These are phyloP conservation scores for Microcebus ravelobensis DNA, from an alignment of 2,113 vertebrate genomes.

Conservation along the genomic window DNA sequence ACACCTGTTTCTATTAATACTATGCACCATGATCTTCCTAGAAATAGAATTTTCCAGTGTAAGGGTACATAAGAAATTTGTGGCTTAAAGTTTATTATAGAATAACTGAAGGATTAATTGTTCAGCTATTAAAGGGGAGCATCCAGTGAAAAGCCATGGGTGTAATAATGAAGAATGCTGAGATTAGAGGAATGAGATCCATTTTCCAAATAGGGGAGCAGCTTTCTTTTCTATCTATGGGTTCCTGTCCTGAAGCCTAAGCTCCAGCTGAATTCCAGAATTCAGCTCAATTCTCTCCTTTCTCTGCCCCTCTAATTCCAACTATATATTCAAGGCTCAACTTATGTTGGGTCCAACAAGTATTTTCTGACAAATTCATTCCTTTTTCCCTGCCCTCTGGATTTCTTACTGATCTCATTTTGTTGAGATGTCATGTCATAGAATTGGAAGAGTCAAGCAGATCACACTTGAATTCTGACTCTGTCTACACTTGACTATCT, in stretches of 20 bases:
- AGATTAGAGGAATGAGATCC: background rate
- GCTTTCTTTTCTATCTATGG: background rate
- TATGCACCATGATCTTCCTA: background rate
- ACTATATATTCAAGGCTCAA: background rate
- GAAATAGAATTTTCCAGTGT: constrained; percentile 20
- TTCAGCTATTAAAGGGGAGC: background rate
- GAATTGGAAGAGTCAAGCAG: background rate
- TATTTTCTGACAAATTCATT: background rate
- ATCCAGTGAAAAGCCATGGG: background rate
- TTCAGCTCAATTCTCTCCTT: background rate
- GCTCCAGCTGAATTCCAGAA: background rate
- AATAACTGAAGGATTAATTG: constrained; percentile 11
- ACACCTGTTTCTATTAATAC: background rate
- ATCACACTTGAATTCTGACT: background rate
- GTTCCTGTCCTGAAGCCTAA: background rate
- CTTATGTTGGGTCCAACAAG: background rate
- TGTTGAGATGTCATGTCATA: background rate
- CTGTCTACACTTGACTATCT: background rate
- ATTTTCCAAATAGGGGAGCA: background rate
- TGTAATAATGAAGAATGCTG: background rate
- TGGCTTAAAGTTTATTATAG: constrained; percentile 14
- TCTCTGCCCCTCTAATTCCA: background rate
- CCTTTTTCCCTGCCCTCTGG: background rate
- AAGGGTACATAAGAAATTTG: background rate
- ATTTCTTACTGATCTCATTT: background rate